Conservation (phyloP, 2,113 vertebrate species). For the Orcinus orca region DNA sequence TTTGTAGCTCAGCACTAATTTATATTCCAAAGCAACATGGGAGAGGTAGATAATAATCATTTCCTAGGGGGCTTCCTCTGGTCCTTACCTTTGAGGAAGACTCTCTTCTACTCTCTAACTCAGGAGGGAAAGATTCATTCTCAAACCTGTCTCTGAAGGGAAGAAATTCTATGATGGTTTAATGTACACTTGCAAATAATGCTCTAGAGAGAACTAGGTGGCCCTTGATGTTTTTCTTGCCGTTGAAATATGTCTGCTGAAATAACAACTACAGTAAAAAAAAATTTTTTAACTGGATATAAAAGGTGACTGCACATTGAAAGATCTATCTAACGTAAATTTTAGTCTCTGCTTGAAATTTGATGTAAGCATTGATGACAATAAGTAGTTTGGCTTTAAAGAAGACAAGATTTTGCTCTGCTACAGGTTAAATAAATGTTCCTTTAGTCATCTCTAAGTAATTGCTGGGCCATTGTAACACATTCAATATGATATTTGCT, state of each 20-base stretch:
- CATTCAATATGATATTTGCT: slow-evolving; percentile 73
- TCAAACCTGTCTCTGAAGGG: slow-evolving; percentile 5
- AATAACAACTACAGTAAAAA: slow-evolving; percentile 22
- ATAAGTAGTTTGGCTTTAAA: slow-evolving; percentile 64
- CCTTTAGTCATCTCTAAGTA: slow-evolving; percentile 63
- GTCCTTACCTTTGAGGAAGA: neutral
- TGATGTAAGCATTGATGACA: slow-evolving; percentile 68
- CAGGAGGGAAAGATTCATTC: neutral
- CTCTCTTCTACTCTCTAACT: neutral
- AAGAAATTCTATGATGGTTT: slow-evolving; percentile 6
- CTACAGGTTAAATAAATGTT: slow-evolving; percentile 70
- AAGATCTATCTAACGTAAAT: slow-evolving; percentile 56
- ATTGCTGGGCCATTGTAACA: slow-evolving; percentile 61
- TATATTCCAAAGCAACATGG: neutral
- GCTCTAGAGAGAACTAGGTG: neutral
- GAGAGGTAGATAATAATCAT: neutral
- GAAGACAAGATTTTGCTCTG: slow-evolving; percentile 64
- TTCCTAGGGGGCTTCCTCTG: neutral
- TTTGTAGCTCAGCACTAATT: neutral
- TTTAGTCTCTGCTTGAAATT: slow-evolving; percentile 72
- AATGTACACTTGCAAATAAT: neutral
- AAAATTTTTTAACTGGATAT: neutral
- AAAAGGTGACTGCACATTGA: slow-evolving; percentile 20
- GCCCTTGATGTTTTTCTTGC: neutral
- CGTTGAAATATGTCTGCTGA: neutral